Evolutionary conservation across 1,140 invertebrate genomes (phyloP).

Genomic region (Panulirus ornatus): DNA sequence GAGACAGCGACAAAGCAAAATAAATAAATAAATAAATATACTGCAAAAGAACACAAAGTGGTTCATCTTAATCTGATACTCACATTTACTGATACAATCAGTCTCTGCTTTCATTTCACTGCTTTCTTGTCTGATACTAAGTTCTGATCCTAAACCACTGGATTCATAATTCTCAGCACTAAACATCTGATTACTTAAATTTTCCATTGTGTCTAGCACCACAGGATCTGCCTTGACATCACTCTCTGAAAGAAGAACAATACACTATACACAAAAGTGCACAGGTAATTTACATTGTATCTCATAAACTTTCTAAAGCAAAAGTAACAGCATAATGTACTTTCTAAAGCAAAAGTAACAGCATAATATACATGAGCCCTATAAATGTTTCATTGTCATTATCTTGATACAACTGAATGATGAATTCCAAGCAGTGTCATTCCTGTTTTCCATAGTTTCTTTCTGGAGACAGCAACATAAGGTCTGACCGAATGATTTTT

Average conservation of each 20-base stretch:
- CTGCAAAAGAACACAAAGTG: background rate
- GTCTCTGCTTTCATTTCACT: constrained; percentile 79
- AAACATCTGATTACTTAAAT: background rate
- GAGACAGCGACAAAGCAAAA: background rate
- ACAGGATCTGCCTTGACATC: constrained; percentile 27
- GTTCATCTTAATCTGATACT: background rate
- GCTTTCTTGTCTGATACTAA: constrained; percentile 60
- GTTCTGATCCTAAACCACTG: constrained; percentile 51
- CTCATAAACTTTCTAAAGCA: no score
- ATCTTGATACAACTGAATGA: no score
- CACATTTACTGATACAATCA: constrained; percentile 75
- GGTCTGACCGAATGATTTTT: no score
- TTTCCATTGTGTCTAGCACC: constrained; percentile 6
- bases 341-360: no score
- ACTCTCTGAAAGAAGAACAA: background rate
- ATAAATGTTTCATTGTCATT: no score
- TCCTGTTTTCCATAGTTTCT: no score
- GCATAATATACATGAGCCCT: background rate
- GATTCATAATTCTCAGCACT: constrained; percentile 45
- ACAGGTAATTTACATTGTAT: background rate
- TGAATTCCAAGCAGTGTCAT: no score
- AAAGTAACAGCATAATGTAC: no score
- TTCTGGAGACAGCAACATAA: no score
- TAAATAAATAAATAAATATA: background rate
- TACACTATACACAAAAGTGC: background rate